These are phyloP conservation scores for Orchestes rusci DNA, from an alignment of 2,888 invertebrate genomes.

Conservation along the genomic window DNA sequence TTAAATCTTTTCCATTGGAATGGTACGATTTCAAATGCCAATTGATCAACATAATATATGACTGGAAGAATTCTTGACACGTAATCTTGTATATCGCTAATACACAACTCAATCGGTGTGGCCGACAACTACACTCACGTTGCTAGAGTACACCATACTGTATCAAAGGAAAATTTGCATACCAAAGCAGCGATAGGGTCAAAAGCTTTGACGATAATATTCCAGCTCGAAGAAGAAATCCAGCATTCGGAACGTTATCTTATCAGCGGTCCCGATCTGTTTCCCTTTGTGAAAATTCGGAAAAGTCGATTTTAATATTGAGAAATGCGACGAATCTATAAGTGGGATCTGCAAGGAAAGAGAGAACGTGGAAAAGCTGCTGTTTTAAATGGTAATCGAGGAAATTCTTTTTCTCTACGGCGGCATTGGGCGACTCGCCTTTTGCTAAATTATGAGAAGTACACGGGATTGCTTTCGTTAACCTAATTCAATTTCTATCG, in stretches of 20 bases:
- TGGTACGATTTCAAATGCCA: no score
- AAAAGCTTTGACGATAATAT: constrained; percentile 20
- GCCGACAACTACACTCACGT: no score
- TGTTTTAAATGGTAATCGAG: constrained; percentile 17
- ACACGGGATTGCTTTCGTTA: no score
- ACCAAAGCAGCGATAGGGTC: constrained; percentile 19
- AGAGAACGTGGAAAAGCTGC: constrained; percentile 4
- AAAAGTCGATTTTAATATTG: constrained; percentile 23
- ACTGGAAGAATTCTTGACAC: no score
- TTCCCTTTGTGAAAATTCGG: constrained; percentile 20
- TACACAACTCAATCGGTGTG: no score
- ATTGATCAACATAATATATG: no score
- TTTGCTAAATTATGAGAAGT: no score
- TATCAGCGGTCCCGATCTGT: constrained; percentile 20
- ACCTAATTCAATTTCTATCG: no score
- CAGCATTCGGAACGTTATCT: constrained; percentile 15
- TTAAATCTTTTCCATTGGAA: no score
- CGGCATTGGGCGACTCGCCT: no score
- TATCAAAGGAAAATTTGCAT: constrained; percentile 21
- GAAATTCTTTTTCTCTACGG: constrained; percentile 7
- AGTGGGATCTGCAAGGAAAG: constrained; percentile 15
- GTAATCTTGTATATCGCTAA: no score
- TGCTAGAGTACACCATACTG: no score
- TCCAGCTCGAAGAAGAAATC: constrained; percentile 10
- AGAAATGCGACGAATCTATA: constrained; percentile 22